Evolutionary conservation across 2,113 vertebrate species (phyloP), one percentile per base, ranked within the genome.

Genomic region (Semnornis frantzii): DNA sequence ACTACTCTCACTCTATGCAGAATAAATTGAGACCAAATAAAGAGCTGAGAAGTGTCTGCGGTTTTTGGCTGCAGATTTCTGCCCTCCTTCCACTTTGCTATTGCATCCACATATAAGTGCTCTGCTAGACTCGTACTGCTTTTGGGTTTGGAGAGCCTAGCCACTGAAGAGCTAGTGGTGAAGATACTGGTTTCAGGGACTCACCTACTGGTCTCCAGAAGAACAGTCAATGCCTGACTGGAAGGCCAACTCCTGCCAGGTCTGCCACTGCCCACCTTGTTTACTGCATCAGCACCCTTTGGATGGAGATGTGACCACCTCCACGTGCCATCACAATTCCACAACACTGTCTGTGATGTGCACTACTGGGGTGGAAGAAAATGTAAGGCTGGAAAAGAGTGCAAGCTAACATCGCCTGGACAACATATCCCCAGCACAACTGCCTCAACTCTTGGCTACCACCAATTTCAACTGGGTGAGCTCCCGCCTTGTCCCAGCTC

Each of bases 371-470:
- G 52, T 65, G 55, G 34, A 77, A 44, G 28, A 62, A 76, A 69
- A 54, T 10, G 39, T 11, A 86, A 44, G 33, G 39, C 57, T 62
- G 31, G 31, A 84, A 54, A 34, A 65, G 3, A 73, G 23, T 4
- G 2, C 0, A 2, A 5, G 3, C 16, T 54, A 27, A 46, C 1
- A 0, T 5, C 33, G 58, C 39, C 46, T 25, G n/a, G 21, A 50
- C 10, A 78, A 37, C n/a, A 31, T 31, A 42, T 21, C n/a, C 63
- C 34, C 4, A 7, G 10, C 4, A 31, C 0, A 2, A 68, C 18
- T 94, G 39, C 37, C 58, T 86, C 34, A 84, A 9, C 16, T 84
- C 62, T 15, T 44, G 39, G 57, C 33, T 90, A 48, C 44, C 21
- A 69, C 9, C 3, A 23, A 59, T 52, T 17, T 82, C 37, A 71